Percentiles rank a stretch among this genome's conserved stretches.
phyloP scores from a whole-genome alignment of 2,888 invertebrate genomes.

The Oscheius sp. region DNA sequence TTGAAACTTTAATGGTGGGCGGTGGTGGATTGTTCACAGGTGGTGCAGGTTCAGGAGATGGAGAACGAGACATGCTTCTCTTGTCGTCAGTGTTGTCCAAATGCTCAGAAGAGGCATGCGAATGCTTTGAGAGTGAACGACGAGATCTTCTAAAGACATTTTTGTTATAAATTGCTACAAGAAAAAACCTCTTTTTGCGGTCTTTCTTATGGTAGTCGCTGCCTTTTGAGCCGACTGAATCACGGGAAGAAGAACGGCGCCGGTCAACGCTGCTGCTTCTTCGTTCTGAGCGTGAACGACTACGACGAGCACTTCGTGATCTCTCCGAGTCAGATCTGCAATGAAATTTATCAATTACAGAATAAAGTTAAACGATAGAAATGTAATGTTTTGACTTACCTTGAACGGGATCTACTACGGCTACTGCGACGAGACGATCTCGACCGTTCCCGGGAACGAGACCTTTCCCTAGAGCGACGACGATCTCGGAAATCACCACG shows the following conservation, averaged over 20 bases:
- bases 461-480: constrained; percentile 7
- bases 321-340: background rate
- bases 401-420: constrained; percentile 19
- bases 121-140: constrained; percentile 10
- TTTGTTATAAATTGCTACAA: background rate
- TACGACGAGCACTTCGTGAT: constrained; percentile 7
- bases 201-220: constrained; percentile 6
- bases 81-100: background rate
- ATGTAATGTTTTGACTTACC: background rate
- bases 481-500: constrained; percentile 21
- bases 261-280: constrained; percentile 8
- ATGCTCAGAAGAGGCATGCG: constrained; percentile 6
- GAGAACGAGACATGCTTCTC: background rate
- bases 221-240: background rate
- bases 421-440: constrained; percentile 30
- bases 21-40: constrained; percentile 17
- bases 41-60: constrained; percentile 14
- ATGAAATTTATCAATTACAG: background rate
- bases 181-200: background rate
- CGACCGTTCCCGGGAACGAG: constrained; percentile 20
- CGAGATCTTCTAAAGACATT: constrained; percentile 13
- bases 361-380: background rate
- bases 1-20: constrained; percentile 7
- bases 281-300: constrained; percentile 25
- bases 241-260: constrained; percentile 12